Base-by-base conservation (phyloP, 2,797 vertebrate species). In the Cuculus canorus region DNA sequence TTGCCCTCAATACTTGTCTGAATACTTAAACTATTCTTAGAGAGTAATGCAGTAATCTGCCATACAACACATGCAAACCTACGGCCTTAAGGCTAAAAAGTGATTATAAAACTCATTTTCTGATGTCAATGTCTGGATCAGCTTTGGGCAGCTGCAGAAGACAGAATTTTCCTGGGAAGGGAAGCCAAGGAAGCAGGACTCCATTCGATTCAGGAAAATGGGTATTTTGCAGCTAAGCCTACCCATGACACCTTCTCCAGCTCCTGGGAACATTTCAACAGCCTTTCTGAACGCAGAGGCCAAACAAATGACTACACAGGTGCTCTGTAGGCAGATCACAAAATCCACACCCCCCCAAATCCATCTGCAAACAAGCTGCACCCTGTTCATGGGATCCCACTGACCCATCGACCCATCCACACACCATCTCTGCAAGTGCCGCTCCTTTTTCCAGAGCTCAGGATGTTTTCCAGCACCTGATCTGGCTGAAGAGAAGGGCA, bases 31-130 rank as follows among this genome's bases (percentile, higher is more conserved):
- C 35, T 73, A 27, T 73, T 93, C 54, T 69, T 82, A 84, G 77
- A 81, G 39, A 64, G 82, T 53, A 90, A 79, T 47, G 48, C 32
- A 82, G 52, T 61, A 82, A 93, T 93, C 86, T 88, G 37, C 70
- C 56, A 76, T 41, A 76, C 27, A 48, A 70, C 54, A 54, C 52
- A 90, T 28, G 52, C 43, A 91, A 93, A 83, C 35, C 54, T 70
- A 53, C 56, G 35, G 35, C 37, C 57, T 52, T 70, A 71, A 84
- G 71, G 53, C 70, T 56, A 80, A 61, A 47, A 84, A 60, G 69
- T 82, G 52, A 86, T n/a, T 72, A 2, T 48, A 84, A 24, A 37
- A 64, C 22, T 66, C 69, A 33, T 12, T 82, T 82, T 89, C 50
- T 21, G 39, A 76, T 53, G 41, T 61, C 37, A 69, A 5, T 17